Conservation (phyloP, 2,113 vertebrate genomes). For the mouse (Mus musculus) region GRCm39 chr8:117002501-117003000, state of each 20-base stretch:
- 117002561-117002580: not conserved
- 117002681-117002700: not conserved
- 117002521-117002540: not conserved
- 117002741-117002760: not conserved
- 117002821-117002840: not conserved
- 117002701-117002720: not conserved
- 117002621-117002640: not conserved
- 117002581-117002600: not conserved
- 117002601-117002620: not conserved
- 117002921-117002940: not conserved
- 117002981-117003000: not conserved
- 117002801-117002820: not conserved
- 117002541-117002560: not conserved
- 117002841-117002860: not conserved
- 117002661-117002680: accelerated
- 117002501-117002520: not conserved
- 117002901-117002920: not conserved
- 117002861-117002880: not conserved
- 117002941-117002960: not conserved
- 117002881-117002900: not conserved
- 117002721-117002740: not conserved
- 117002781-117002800: slow-evolving; percentile 5
- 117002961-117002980: not conserved
- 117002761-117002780: not conserved
- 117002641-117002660: not conserved